phyloP scores from a whole-genome alignment of 2,113 vertebrate genomes.

The Barbus barbus region DNA sequence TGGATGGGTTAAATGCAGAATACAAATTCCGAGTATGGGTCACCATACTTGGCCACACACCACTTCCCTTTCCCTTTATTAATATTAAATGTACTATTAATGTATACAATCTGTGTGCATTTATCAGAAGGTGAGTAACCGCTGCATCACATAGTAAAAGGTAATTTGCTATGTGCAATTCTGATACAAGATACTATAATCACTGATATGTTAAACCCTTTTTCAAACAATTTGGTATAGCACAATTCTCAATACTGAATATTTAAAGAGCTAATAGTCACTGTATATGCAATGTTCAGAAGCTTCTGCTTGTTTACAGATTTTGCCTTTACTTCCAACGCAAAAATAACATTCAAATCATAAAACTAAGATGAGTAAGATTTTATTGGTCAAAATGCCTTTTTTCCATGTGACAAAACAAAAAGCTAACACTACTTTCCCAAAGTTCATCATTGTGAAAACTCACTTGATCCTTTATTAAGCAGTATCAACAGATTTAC shows the following conservation, averaged over 20 bases:
- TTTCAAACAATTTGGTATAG: background rate
- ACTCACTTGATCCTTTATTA: conserved; percentile 2
- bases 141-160: background rate
- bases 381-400: conserved; percentile 15
- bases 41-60: too few relatives aligned
- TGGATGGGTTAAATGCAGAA: too few relatives aligned
- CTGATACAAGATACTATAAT: too few relatives aligned
- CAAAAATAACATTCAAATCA: background rate
- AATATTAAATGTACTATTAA: background rate
- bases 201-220: background rate
- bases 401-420: conserved; percentile 6
- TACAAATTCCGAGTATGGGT: too few relatives aligned
- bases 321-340: background rate
- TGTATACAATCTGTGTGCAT: background rate
- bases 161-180: too few relatives aligned
- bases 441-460: conserved; percentile 2
- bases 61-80: too few relatives aligned
- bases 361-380: background rate
- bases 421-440: conserved; percentile 1
- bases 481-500: background rate
- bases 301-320: background rate
- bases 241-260: background rate
- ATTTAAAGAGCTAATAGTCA: background rate
- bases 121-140: background rate
- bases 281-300: background rate